A percentile compares a stretch with the other conserved stretches of the same genome.
Conservation (phyloP, 1,140 invertebrate species). For the Cherax destructor region DNA sequence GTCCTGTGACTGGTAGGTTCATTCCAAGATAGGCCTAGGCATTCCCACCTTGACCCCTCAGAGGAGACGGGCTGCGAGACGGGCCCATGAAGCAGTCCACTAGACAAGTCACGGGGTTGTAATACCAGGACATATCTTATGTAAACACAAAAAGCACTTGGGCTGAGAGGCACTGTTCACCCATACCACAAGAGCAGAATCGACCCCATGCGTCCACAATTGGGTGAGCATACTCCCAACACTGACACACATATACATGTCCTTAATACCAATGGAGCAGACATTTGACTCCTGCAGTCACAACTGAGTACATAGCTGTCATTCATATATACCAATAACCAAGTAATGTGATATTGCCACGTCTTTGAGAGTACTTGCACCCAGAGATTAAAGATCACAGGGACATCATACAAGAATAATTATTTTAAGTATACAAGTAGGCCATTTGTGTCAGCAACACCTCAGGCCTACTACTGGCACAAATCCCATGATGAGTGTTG, state of each 20-base stretch:
- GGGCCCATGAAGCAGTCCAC: background rate
- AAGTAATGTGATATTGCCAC: background rate
- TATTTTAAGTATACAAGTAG: background rate
- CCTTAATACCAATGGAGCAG: too few relatives aligned
- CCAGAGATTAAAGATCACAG: background rate
- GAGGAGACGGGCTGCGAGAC: background rate
- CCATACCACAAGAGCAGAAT: too few relatives aligned
- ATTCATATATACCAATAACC: background rate
- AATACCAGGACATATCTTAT: constrained; percentile 2
- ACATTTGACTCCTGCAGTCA: too few relatives aligned
- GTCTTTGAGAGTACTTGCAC: background rate
- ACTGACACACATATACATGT: too few relatives aligned
- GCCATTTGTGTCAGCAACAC: background rate
- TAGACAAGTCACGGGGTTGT: background rate
- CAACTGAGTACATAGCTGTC: too few relatives aligned
- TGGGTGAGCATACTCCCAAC: too few relatives aligned
- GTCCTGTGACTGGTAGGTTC: background rate
- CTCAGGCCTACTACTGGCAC: background rate
- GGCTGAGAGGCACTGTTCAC: background rate
- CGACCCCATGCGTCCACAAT: too few relatives aligned
- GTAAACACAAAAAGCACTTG: background rate
- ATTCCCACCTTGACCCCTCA: background rate
- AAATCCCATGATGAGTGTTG: background rate
- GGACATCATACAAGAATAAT: background rate
- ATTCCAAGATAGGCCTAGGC: background rate